Base-by-base conservation (phyloP, 30 jellyfish, hydroid and myxozoan species). In the Turritopsis dohrnii region DNA sequence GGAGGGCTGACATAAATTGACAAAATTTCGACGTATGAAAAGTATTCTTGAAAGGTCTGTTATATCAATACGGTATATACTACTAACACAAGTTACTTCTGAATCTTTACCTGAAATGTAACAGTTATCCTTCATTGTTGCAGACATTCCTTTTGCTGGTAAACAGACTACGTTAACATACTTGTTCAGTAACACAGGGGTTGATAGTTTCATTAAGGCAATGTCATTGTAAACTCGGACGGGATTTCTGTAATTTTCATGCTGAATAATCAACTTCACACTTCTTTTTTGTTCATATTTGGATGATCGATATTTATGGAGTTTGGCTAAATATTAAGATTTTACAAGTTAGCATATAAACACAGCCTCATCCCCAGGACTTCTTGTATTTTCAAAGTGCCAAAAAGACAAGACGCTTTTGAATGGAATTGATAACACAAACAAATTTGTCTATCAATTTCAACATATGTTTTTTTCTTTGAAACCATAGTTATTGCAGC, bases 201-300 rank as follows among this genome's bases (percentile, higher is more conserved):
- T 69, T 69, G 77, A 69, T 69, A 69, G 19, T 19, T 69, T 69
- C 77, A 69, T n/a, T 23, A 69, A 27, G 19, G 77, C 77, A 7
- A 69, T 69, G 19, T 69, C 77, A 21, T 69, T 69, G 30, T 69
- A 23, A 8, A 27, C 31, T 69, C 77, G 9, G 77, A 69, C 77
- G 60, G 60, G 60, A 41, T 5, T 41, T 41, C 60, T 41, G 77
- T 69, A 19, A 7, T 69, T 16, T 0, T 23, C 31, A 69, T 69
- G 77, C 31, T 19, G 30, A 69, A 69, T 69, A n/a, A 1, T n/a
- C 16, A 7, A 69, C 77, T 69, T 9, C 16, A 69, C 77, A 9
- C 30, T 19, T 23, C 28, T n/a, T 1, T 16, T 69, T 69, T 69
- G 77, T 69, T 69, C 77, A 69, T 69, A 9, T 8, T 69, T 69